phyloP scores from a whole-genome alignment of 2,888 invertebrate genomes.

The Anagyrus pseudococci region DNA sequence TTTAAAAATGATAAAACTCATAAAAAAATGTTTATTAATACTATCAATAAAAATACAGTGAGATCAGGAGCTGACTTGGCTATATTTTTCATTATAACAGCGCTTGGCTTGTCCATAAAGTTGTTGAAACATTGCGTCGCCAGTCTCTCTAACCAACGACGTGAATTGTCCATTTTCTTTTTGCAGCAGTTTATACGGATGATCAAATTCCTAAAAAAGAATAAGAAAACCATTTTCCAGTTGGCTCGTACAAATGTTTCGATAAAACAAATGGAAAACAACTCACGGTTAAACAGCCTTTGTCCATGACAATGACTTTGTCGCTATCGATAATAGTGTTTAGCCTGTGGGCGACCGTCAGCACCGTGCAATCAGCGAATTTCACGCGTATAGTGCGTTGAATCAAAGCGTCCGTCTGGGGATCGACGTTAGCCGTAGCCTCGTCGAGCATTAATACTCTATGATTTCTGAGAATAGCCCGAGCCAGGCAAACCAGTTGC shows the following conservation, averaged over 20 bases:
- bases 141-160: slow-evolving; percentile 69
- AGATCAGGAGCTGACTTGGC: no score
- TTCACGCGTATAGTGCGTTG: slow-evolving; percentile 66
- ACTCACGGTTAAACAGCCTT: slow-evolving; percentile 62
- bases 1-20: no score
- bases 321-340: slow-evolving; percentile 72
- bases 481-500: slow-evolving; percentile 87
- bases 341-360: slow-evolving; percentile 69
- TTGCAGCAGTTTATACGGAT: slow-evolving; percentile 53
- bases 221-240: background rate
- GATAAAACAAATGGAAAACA: background rate
- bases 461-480: slow-evolving; percentile 62
- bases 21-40: no score
- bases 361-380: slow-evolving; percentile 66
- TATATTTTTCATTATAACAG: no score
- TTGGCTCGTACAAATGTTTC: background rate
- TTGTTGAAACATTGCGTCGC: slow-evolving; percentile 65
- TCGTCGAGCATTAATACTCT: slow-evolving; percentile 88
- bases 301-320: slow-evolving; percentile 66
- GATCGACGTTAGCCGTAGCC: slow-evolving; percentile 93
- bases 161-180: slow-evolving; percentile 66
- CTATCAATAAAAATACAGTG: no score
- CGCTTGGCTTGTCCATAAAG: no score
- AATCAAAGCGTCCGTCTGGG: slow-evolving; percentile 71
- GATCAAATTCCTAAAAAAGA: slow-evolving; percentile 33